Evolutionary conservation across 1,140 invertebrate species (phyloP), one percentile per base, ranked within the genome.

Genomic region (Diuraphis noxia): DNA sequence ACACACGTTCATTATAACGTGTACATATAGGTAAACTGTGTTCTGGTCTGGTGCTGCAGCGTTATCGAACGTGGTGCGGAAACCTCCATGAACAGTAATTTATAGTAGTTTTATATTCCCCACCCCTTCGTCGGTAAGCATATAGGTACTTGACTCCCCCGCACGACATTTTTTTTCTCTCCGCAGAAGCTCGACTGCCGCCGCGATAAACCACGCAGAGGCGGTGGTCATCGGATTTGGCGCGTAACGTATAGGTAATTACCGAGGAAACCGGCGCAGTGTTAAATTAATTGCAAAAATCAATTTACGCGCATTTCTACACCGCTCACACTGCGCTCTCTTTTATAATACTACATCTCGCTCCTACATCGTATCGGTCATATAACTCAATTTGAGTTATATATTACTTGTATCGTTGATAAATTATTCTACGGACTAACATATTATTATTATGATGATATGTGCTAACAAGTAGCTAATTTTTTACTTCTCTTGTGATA

Each of bases 211-310:
- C n/a, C n/a, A 34, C 52, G 52, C 52, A n/a, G 4, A 10, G 56
- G 56, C 30, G 56, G 34, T 34, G 72, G 72, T 79, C 72, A 36
- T 79, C 72, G 34, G 72, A 79, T 79, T 79, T 79, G 72, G 72
- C 72, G 34, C 34, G 34, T 34, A 63, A 63, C 56, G 56, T 63
- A 63, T 63, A 63, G 56, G 56, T 63, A 63, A 63, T 63, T 63
- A 63, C 56, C 30, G 77, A 36, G 77, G 34, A 79, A 79, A 79
- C 36, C 34, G 77, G 77, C 77, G 77, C 34, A 21, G 77, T 79
- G 77, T n/a, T n/a, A 63, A 79, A 79, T 79, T 79, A 79, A 79
- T 79, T 79, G 36, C 77, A 23, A 79, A 79, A 79, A 79, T 79
- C 77, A 79, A 79, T 79, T 79, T 79, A 23, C 77, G 30, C 56